phyloP scores from a whole-genome alignment of 2,888 invertebrate species.

The Euphydryas editha region DNA sequence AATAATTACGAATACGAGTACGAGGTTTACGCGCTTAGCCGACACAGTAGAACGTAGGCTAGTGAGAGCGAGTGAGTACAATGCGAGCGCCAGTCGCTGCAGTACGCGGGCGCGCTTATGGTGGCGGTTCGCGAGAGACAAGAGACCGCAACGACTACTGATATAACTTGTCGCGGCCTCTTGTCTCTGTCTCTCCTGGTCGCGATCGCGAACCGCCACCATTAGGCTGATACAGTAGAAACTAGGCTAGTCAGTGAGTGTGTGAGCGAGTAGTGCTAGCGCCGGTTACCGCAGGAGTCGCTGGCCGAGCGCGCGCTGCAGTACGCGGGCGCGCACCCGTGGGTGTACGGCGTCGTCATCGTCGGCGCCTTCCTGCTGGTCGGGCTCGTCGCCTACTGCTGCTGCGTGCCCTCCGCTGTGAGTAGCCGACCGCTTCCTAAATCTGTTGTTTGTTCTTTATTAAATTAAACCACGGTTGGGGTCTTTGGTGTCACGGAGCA shows the following conservation, averaged over 20 bases:
- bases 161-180: too few species aligned
- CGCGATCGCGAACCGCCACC: too few species aligned
- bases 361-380: slow-evolving; percentile 91
- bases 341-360: slow-evolving; percentile 95
- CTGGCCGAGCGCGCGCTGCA: slow-evolving; percentile 89
- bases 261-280: slow-evolving; percentile 32
- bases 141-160: too few species aligned
- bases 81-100: slow-evolving; percentile 44
- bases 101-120: slow-evolving; percentile 93
- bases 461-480: too few species aligned
- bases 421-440: slow-evolving; percentile 53
- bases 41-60: too few species aligned
- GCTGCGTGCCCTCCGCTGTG: slow-evolving; percentile 87
- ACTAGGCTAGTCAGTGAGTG: background rate
- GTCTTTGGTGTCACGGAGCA: too few species aligned
- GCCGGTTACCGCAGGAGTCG: slow-evolving; percentile 85
- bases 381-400: slow-evolving; percentile 91
- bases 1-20: too few species aligned
- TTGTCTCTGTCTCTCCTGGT: too few species aligned
- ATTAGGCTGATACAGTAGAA: too few species aligned
- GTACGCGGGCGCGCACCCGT: slow-evolving; percentile 93
- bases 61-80: background rate
- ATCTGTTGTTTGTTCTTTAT: too few species aligned
- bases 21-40: too few species aligned
- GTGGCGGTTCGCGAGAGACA: slow-evolving; percentile 90